A percentile compares a stretch with the other conserved stretches of the same genome.
These are phyloP conservation scores for Rhynchopsitta pachyrhyncha DNA, from an alignment of 2,113 vertebrate genomes.

Conservation along the genomic window DNA sequence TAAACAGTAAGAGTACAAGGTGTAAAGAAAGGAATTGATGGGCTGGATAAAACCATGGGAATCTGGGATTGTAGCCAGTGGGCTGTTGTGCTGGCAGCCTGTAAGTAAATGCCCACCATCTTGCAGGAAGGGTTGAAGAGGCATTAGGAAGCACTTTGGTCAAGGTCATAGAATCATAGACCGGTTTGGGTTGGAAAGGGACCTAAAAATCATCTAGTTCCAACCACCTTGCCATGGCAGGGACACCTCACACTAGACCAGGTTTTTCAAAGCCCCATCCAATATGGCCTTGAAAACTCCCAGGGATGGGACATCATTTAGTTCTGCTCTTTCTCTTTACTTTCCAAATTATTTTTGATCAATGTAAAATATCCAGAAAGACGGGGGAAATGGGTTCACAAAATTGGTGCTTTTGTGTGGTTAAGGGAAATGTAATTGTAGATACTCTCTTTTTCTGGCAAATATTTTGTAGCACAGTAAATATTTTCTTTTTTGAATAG, in stretches of 20 bases:
- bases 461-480: neutral
- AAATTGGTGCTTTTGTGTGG: neutral
- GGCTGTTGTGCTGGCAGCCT: neutral
- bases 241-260: neutral
- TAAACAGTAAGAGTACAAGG: neutral
- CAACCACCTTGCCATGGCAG: neutral
- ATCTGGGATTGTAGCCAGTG: neutral
- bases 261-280: neutral
- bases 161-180: neutral
- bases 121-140: neutral
- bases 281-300: neutral
- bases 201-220: neutral
- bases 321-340: neutral
- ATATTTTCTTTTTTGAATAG: neutral
- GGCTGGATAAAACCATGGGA: rapidly evolving
- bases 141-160: neutral
- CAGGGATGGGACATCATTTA: neutral
- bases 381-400: neutral
- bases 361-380: neutral
- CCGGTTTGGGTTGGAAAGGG: neutral
- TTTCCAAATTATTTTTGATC: neutral
- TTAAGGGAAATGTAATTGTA: neutral
- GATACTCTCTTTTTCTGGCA: neutral
- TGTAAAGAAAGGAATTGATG: neutral
- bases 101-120: neutral